Conservation (phyloP, 1,140 invertebrate genomes). For the Mizuhopecten yessoensis region DNA sequence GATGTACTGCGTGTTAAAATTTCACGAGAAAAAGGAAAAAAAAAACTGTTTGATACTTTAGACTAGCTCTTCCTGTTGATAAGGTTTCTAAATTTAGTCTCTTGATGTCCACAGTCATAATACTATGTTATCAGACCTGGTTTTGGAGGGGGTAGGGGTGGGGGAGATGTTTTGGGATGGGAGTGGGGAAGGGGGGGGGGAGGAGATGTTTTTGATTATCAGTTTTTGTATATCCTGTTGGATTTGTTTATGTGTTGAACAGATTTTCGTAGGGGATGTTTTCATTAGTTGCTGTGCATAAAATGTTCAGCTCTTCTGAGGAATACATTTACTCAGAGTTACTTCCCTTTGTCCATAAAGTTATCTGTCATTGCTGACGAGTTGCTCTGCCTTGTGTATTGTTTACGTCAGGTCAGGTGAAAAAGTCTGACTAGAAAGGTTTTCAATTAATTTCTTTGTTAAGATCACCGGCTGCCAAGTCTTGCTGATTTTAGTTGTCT, state of each 20-base stretch:
- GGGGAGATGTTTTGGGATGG: no score
- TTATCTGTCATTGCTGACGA: no score
- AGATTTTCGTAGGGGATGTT: no score
- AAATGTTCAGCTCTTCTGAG: neutral
- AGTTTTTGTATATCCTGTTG: neutral
- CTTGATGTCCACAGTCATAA: neutral
- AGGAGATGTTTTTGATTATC: no score
- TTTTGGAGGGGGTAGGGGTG: neutral
- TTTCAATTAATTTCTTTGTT: no score
- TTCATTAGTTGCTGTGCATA: neutral
- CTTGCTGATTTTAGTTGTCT: no score
- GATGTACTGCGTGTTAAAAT: neutral
- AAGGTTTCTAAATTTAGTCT: conserved; percentile 21
- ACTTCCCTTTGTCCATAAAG: neutral
- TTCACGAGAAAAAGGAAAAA: neutral
- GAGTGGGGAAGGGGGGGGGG: no score
- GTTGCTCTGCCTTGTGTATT: no score
- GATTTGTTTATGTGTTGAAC: neutral
- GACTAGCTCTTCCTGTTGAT: neutral
- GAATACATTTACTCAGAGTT: neutral
- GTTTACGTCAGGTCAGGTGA: no score
- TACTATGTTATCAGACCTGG: neutral
- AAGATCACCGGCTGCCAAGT: no score
- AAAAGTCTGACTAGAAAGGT: no score
- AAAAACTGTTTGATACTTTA: neutral